Conservation (phyloP, 2,113 vertebrate species). For the Salvator merianae region DNA sequence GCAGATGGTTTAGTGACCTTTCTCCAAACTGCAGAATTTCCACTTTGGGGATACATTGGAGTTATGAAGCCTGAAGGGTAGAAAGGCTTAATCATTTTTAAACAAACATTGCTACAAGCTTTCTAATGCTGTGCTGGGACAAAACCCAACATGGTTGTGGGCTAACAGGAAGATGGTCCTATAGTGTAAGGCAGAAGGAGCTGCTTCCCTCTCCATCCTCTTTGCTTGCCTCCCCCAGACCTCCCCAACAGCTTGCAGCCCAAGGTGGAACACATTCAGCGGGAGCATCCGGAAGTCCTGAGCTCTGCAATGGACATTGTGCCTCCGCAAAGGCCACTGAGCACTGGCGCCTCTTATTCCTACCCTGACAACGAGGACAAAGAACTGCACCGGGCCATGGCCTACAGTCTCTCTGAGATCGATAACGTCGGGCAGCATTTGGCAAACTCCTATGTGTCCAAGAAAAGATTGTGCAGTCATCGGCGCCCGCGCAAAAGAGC, state of each 20-base stretch:
- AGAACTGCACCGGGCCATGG: conserved; percentile 83
- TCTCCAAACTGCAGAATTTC: too few relatives aligned
- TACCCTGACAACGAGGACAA: conserved; percentile 64
- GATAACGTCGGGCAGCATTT: conserved; percentile 71
- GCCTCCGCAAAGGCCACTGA: conserved; percentile 63
- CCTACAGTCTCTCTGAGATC: conserved; percentile 89
- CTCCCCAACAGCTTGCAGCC: conserved; percentile 84
- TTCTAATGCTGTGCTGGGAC: background rate
- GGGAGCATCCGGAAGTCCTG: conserved; percentile 64
- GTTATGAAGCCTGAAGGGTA: too few relatives aligned
- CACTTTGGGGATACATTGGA: too few relatives aligned
- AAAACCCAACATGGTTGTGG: background rate
- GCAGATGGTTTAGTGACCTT: too few relatives aligned
- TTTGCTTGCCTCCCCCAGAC: conserved; percentile 68
- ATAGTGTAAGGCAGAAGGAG: background rate
- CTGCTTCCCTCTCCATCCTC: background rate
- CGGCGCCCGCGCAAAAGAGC: conserved; percentile 15
- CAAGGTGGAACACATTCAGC: conserved; percentile 82
- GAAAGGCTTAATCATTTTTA: background rate
- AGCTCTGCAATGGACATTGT: conserved; percentile 49
- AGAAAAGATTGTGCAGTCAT: conserved; percentile 45
- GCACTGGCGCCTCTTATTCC: conserved; percentile 57
- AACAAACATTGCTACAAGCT: background rate
- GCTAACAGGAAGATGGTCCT: background rate
- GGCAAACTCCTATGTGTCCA: conserved; percentile 42